Conservation (phyloP, 2,888 invertebrate species). For the Thereva unica region DNA sequence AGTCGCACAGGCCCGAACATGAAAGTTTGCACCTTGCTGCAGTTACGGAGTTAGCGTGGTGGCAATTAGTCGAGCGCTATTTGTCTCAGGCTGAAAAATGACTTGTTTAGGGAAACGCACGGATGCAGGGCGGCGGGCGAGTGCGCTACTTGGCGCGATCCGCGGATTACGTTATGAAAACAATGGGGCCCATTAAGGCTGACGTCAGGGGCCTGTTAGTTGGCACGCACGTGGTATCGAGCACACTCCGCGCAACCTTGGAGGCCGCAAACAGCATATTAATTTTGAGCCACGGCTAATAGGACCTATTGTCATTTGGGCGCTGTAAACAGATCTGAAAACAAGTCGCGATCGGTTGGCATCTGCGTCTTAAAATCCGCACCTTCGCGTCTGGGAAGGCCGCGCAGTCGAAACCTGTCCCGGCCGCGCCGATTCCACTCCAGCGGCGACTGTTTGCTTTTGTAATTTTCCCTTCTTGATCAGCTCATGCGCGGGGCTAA, state of each 20-base stretch:
- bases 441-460: slow-evolving; percentile 18
- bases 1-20: slow-evolving; percentile 14
- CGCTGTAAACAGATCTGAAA: too few relatives aligned
- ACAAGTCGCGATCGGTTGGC: neutral
- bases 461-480: slow-evolving; percentile 26
- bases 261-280: too few relatives aligned
- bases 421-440: slow-evolving; percentile 8
- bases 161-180: too few relatives aligned
- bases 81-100: slow-evolving; percentile 28
- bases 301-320: too few relatives aligned
- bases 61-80: slow-evolving; percentile 35
- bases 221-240: too few relatives aligned
- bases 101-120: slow-evolving; percentile 8
- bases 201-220: too few relatives aligned
- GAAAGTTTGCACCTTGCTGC: slow-evolving; percentile 35
- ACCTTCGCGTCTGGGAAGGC: slow-evolving; percentile 1
- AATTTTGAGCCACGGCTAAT: too few relatives aligned
- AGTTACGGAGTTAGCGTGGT: slow-evolving; percentile 6
- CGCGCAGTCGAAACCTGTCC: neutral
- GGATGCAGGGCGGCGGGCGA: too few relatives aligned
- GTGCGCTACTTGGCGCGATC: too few relatives aligned
- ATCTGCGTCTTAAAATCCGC: slow-evolving; percentile 9
- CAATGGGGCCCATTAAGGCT: too few relatives aligned
- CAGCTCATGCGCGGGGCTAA: slow-evolving; percentile 24
- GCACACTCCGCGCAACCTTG: too few relatives aligned